Base-by-base conservation (phyloP, 2,888 invertebrate genomes). In the Lepas anatifera region DNA sequence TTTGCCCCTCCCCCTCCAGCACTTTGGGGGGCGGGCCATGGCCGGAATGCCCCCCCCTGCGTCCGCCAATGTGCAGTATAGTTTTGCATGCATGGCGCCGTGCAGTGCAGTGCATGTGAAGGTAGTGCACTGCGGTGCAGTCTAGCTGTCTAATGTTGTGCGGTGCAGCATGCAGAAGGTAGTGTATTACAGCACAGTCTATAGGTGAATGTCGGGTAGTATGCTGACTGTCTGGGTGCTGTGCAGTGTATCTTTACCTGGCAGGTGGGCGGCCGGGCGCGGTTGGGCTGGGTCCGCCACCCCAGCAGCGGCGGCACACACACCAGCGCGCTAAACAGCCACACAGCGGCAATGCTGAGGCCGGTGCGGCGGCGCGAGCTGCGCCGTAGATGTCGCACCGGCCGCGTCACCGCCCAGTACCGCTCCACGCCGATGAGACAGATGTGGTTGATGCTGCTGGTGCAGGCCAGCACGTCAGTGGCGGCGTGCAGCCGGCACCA, bases 401-500 rank as follows among this genome's bases (percentile, higher is more conserved):
- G 90, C 81, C 94, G 91, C 43, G 95, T 95, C 77, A 96, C 95
- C 81, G 94, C 94, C 95, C 95, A 96, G 80, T 92, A 96, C 73
- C 96, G 87, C 81, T 97, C 96, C 77, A 97, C 83, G 75, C 94
- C 94, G 79, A 97, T 96, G 78, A 96, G 86, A 81, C 95, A 96
- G 81, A 97, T 84, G 81, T 95, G 96, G 89, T 95, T 92, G 75
- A 96, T 97, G 73, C 94, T 94, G 68, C 96, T 95, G 18, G 96
- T 96, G 81, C 95, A 93, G 77, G 96, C 83, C 68, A 96, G 82
- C 76, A 97, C 96, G 83, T 97, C 96, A 87, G 95, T 91, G n/a
- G 96, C 95, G 67, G 92, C 91, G 80, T 94, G 92, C 77, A 97
- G 88, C 80, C 95, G 94, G 80, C 96, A 96, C 94, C 95, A 95